Evolutionary conservation across 1,140 invertebrate genomes (phyloP), one percentile per base, ranked within the genome.

Genomic region (Rhyzopertha dominica): DNA sequence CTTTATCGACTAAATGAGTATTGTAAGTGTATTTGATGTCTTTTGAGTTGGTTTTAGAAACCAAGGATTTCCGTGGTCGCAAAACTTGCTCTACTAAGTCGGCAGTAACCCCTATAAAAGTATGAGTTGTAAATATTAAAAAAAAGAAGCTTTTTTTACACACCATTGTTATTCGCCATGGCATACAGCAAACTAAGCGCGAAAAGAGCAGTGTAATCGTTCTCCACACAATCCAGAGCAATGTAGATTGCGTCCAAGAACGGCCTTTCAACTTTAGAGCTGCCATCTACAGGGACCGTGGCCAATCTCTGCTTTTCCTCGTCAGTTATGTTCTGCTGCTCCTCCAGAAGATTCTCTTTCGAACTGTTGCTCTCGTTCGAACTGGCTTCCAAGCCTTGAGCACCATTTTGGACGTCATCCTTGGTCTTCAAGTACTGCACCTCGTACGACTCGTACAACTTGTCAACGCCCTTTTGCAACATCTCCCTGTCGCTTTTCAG

Each of bases 181-280:
- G 93, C 90, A 69, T 95, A 95, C 1, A 98, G 76, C 31, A 98
- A 75, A 67, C 93, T 93, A 5, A 98, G 71, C 1, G 87, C 83
- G 72, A 98, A 94, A 32, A 99, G 71, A 0, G 93, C 83, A 23
- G 89, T 78, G 68, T 98, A 97, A 74, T 99, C 95, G 70, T 96
- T 96, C 62, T 95, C 90, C 4, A 70, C 76, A 64, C 90, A 91
- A 60, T 90, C 79, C 41, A 91, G 71, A 1, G 89, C 84, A 53
- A 85, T 84, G 35, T 94, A 73, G 42, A 96, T 81, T 1, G 89
- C 87, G 65, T 94, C 87, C 28, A 97, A 70, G 70, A 96, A 96
- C 5, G 92, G 88, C 60, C 85, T 84, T 36, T 77, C 79, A 5
- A 70, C 65, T 37, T 76, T 63, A 24, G 72, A 71, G 31, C 65